Conservation (phyloP, 2,888 invertebrate species). For the Melieria crassipennis region DNA sequence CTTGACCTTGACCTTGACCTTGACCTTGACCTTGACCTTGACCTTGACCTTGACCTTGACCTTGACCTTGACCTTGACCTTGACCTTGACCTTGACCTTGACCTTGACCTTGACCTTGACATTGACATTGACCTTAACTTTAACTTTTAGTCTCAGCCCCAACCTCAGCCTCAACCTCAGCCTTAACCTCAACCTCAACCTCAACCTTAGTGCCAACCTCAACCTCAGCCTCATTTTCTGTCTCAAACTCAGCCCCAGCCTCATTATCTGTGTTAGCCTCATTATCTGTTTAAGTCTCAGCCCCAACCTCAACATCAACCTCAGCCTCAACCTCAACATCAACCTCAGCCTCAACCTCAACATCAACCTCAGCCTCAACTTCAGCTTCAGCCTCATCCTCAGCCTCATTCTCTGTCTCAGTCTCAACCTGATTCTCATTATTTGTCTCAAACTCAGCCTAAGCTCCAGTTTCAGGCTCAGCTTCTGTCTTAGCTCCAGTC, state of each 20-base stretch:
- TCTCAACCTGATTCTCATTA: not conserved
- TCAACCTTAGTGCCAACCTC: not conserved
- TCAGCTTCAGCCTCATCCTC: not conserved
- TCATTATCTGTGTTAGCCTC: not conserved
- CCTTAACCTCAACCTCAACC: too few species aligned
- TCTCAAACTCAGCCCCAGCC: not conserved
- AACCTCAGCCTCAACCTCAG: not conserved
- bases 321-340: not conserved
- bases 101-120: too few species aligned
- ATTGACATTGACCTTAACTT: too few species aligned
- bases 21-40: too few species aligned
- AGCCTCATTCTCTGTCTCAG: not conserved
- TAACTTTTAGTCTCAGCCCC: not conserved
- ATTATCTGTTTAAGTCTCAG: not conserved
- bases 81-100: too few species aligned
- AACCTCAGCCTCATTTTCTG: not conserved
- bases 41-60: too few species aligned
- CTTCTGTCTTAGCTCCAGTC: too few species aligned
- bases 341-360: not conserved
- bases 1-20: too few species aligned
- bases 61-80: too few species aligned
- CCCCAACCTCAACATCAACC: too few species aligned
- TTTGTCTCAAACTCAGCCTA: not conserved
- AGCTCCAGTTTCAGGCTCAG: too few species aligned
- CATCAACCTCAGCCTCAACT: not conserved